Percentiles rank a stretch among this genome's conserved stretches.
These are phyloP conservation scores for Parotia lawesii DNA, from an alignment of 2,113 vertebrate species.

Conservation along the genomic window DNA sequence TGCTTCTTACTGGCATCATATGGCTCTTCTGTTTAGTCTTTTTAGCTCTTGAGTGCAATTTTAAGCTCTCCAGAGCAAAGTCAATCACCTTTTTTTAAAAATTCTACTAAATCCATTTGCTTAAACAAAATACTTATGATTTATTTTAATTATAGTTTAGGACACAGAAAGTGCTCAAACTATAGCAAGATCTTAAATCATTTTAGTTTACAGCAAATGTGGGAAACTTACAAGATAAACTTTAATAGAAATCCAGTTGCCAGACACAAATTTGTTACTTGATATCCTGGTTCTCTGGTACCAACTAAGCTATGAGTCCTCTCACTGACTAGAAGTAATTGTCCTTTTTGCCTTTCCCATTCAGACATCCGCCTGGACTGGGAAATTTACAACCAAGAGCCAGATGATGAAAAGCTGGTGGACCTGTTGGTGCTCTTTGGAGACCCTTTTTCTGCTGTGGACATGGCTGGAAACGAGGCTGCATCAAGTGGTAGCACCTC, in stretches of 20 bases:
- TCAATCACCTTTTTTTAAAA: background rate
- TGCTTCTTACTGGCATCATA: background rate
- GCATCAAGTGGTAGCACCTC: background rate
- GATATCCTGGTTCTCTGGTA: background rate
- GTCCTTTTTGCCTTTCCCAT: background rate
- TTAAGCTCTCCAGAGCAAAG: background rate
- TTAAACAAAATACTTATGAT: background rate
- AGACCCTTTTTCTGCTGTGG: slow-evolving; percentile 77
- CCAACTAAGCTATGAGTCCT: background rate
- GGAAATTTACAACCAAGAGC: slow-evolving; percentile 78
- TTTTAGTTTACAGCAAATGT: background rate
- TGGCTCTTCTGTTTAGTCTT: background rate
- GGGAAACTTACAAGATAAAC: background rate
- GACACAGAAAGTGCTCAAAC: background rate
- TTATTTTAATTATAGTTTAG: background rate
- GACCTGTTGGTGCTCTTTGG: slow-evolving; percentile 81
- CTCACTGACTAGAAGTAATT: background rate
- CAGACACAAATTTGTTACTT: background rate
- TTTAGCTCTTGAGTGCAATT: background rate
- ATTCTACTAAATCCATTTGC: background rate
- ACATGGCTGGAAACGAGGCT: slow-evolving; percentile 69
- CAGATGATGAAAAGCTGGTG: slow-evolving; percentile 71
- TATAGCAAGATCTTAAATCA: background rate
- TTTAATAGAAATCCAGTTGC: background rate
- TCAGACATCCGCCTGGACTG: slow-evolving; percentile 91